A percentile compares a stretch with the other conserved stretches of the same genome.
Conservation (phyloP, 2,888 invertebrate genomes). For the Drosophila ustulata region DNA sequence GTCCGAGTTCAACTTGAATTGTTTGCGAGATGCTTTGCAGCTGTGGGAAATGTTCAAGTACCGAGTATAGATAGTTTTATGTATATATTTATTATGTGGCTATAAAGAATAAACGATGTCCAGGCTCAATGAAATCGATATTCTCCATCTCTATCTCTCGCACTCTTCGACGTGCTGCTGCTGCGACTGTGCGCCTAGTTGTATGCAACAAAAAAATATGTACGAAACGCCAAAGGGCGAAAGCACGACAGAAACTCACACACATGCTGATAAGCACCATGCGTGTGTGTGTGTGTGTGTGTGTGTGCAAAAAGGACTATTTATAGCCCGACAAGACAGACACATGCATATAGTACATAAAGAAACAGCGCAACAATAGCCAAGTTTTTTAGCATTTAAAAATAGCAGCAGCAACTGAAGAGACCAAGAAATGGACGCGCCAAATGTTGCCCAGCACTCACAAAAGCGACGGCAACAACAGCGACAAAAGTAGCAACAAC, state of each 20-base stretch:
- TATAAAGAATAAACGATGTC: conserved; percentile 29
- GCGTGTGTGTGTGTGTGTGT: neutral
- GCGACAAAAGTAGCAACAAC: neutral
- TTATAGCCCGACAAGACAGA: conserved; percentile 51
- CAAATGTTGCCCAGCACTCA: conserved; percentile 39
- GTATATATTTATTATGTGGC: conserved; percentile 14
- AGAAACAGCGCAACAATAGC: conserved; percentile 11
- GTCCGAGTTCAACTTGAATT: conserved; percentile 28
- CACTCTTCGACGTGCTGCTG: neutral
- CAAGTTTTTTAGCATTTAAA: conserved; percentile 50
- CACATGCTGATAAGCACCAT: conserved; percentile 13
- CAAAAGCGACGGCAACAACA: conserved; percentile 12
- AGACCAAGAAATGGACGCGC: conserved; percentile 43
- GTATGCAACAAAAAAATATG: conserved; percentile 59
- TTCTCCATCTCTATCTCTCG: conserved; percentile 5
- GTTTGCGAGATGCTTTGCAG: conserved; percentile 23
- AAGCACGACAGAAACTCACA: conserved; percentile 9
- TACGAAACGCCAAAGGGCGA: conserved; percentile 54
- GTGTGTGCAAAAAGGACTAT: conserved; percentile 52
- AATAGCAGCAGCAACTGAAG: conserved; percentile 57
- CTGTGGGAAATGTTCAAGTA: conserved; percentile 1
- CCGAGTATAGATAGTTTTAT: conserved; percentile 7
- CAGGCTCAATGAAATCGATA: conserved; percentile 57
- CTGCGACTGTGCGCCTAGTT: conserved; percentile 27
- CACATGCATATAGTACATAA: conserved; percentile 21